Evolutionary conservation across 2,797 vertebrate genomes (phyloP).

Genomic region (Carcharodon carcharias): DNA sequence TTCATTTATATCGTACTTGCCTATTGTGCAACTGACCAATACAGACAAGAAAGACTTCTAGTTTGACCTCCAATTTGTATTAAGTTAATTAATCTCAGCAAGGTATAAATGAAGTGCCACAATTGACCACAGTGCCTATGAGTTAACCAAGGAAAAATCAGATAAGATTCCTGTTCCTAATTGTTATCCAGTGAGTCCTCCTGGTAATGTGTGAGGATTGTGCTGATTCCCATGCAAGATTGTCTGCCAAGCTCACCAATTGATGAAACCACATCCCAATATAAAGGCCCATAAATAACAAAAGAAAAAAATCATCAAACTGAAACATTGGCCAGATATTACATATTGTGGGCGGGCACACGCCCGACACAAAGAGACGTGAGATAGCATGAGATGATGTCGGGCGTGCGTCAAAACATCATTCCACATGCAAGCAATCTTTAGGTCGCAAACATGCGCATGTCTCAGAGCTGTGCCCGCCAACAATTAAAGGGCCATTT

Average conservation of each 20-base stretch:
- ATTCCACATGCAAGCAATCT: no score
- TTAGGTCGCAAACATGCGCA: no score
- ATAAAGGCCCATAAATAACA: not conserved
- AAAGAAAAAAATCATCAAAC: not conserved
- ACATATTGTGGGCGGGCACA: no score
- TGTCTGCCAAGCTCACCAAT: not conserved
- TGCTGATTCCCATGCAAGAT: not conserved
- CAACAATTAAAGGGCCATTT: no score
- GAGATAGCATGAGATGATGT: no score
- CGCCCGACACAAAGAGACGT: no score
- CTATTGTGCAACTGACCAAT: not conserved
- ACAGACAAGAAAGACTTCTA: not conserved
- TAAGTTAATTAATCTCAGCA: constrained; percentile 4
- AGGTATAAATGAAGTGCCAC: not conserved
- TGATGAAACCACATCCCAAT: not conserved
- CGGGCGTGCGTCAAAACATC: no score
- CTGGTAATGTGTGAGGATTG: not conserved
- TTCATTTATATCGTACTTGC: not conserved
- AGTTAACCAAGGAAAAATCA: not conserved
- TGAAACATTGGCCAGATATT: not conserved
- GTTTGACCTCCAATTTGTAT: constrained; percentile 15
- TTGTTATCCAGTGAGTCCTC: not conserved
- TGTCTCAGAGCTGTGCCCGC: no score
- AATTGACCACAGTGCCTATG: not conserved
- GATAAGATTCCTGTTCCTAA: not conserved